Conservation (phyloP, 2,797 vertebrate genomes). For the Microtus agrestis region DNA sequence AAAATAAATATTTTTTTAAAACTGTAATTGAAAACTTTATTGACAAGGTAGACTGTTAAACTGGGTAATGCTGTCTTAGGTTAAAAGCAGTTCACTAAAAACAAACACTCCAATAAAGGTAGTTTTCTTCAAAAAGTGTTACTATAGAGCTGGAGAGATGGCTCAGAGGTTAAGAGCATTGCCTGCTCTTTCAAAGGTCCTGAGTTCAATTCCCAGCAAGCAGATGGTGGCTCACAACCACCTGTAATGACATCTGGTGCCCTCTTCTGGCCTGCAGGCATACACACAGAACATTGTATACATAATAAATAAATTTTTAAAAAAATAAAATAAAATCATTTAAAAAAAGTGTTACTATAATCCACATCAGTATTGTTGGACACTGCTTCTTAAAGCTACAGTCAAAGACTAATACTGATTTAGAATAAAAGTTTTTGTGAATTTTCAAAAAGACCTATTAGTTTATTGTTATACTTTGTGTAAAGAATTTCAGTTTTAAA, state of each 20-base stretch:
- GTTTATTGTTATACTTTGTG: not conserved
- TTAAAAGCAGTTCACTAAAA: conserved; percentile 29
- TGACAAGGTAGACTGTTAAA: not conserved
- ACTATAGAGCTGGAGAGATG: not conserved
- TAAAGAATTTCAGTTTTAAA: conserved; percentile 48
- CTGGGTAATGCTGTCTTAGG: conserved; percentile 7
- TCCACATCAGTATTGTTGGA: not conserved
- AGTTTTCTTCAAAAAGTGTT: conserved; percentile 51
- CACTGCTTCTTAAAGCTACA: conserved; percentile 39
- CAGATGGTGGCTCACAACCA: too few relatives aligned
- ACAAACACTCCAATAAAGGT: not conserved
- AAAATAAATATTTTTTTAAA: not conserved
- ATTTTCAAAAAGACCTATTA: conserved; percentile 30
- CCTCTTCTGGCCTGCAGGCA: too few relatives aligned
- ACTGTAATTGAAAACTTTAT: not conserved
- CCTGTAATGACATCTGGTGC: too few relatives aligned
- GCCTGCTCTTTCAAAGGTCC: too few relatives aligned
- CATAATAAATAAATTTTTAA: too few relatives aligned
- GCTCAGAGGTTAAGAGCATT: too few relatives aligned
- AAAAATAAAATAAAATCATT: too few relatives aligned
- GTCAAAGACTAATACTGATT: conserved; percentile 42
- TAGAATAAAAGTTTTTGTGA: not conserved
- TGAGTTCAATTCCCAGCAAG: too few relatives aligned
- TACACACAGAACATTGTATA: too few relatives aligned
- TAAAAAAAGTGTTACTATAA: conserved; percentile 13